These are phyloP conservation scores for Stigmatopora nigra DNA, from an alignment of 2,113 vertebrate species.

Conservation along the genomic window DNA sequence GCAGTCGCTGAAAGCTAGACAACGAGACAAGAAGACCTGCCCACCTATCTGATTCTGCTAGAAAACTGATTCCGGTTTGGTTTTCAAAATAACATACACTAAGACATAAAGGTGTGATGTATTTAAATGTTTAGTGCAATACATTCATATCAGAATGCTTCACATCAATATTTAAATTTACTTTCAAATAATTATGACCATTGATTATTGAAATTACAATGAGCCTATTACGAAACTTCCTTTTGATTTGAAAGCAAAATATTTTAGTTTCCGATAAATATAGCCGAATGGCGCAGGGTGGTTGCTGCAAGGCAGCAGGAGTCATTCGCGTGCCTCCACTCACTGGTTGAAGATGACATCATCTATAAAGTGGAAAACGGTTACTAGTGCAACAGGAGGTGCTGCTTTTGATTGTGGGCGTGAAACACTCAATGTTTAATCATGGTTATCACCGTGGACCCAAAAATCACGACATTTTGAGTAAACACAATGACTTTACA, in stretches of 20 bases:
- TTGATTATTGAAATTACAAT: not conserved
- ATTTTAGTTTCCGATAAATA: conserved; percentile 16
- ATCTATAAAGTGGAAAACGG: conserved; percentile 41
- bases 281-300: conserved; percentile 26
- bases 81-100: not conserved
- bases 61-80: not conserved
- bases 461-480: not conserved
- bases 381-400: conserved; percentile 50
- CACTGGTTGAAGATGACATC: conserved; percentile 58
- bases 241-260: conserved; percentile 21
- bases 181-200: no score
- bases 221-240: no score
- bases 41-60: not conserved
- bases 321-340: conserved; percentile 40
- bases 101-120: not conserved
- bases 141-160: not conserved
- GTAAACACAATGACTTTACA: not conserved
- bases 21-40: not conserved
- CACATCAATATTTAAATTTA: not conserved
- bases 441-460: not conserved
- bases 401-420: conserved; percentile 33
- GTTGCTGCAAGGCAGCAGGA: conserved; percentile 5
- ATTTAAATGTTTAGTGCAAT: not conserved
- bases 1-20: not conserved
- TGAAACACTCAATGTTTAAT: conserved; percentile 18